These are phyloP conservation scores for Glyptemys insculpta DNA, from an alignment of 2,797 vertebrate genomes.

Conservation along the genomic window DNA sequence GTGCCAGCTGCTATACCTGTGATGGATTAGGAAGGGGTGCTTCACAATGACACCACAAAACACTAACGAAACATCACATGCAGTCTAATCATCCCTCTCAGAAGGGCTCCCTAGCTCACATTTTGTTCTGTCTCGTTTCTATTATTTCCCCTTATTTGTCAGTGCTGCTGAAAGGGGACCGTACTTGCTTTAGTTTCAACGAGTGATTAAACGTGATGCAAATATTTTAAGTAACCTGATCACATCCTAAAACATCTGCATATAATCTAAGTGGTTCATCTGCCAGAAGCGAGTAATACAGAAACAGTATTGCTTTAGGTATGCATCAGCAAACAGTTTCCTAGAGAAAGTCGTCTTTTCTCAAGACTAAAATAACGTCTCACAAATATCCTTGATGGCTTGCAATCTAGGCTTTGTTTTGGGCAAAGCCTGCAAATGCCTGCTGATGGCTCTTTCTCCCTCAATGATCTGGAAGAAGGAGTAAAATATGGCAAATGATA, in stretches of 20 bases:
- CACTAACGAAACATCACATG: neutral
- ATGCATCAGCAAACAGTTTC: neutral
- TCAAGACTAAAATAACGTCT: neutral
- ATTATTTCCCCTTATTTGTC: neutral
- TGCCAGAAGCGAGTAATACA: neutral
- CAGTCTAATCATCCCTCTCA: neutral
- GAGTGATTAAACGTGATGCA: neutral
- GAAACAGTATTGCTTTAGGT: rapidly evolving
- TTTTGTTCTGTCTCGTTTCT: neutral
- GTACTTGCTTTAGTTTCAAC: neutral
- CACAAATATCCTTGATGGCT: neutral
- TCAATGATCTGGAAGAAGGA: neutral
- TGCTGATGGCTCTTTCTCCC: neutral
- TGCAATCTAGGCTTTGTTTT: neutral
- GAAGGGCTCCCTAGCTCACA: neutral
- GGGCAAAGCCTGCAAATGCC: neutral
- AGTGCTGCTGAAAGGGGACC: neutral
- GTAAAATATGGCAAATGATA: neutral
- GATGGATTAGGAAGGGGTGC: neutral
- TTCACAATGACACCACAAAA: neutral
- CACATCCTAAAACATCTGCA: neutral
- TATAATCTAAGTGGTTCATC: neutral
- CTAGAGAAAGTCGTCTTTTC: neutral
- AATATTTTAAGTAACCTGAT: neutral
- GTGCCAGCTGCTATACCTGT: neutral